A percentile compares a stretch with the other conserved stretches of the same genome.
phyloP scores from a whole-genome alignment of 2,797 vertebrate genomes.

The Hoplostethus atlanticus region DNA sequence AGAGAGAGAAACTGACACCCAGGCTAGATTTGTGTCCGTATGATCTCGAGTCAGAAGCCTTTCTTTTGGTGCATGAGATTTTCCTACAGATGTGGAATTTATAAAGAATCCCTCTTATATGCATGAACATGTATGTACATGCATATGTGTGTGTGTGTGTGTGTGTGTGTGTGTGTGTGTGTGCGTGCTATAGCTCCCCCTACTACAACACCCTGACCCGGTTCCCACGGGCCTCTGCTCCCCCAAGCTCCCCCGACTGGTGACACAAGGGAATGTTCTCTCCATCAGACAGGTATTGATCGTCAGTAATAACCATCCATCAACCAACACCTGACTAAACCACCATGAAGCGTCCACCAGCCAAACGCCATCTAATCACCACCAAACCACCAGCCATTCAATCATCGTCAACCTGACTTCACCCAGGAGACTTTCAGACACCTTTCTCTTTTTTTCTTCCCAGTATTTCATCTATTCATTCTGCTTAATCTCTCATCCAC shows the following conservation, averaged over 20 bases:
- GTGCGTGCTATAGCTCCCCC: slow-evolving; percentile 73
- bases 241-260: slow-evolving; percentile 77
- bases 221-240: slow-evolving; percentile 84
- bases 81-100: slow-evolving; percentile 18
- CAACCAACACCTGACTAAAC: slow-evolving; percentile 25
- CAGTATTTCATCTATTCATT: background rate
- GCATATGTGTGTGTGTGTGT: background rate
- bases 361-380: slow-evolving; percentile 27
- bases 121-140: background rate
- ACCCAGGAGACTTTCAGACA: slow-evolving; percentile 3
- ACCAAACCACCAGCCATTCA: background rate
- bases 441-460: background rate
- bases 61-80: slow-evolving; percentile 22
- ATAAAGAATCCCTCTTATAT: slow-evolving; percentile 17
- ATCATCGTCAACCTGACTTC: slow-evolving; percentile 20
- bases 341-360: background rate
- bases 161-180: slow-evolving; percentile 26
- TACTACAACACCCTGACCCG: slow-evolving; percentile 81
- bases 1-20: background rate
- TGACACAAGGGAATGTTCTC: slow-evolving; percentile 67
- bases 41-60: background rate
- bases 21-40: slow-evolving; percentile 3
- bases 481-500: slow-evolving; percentile 24
- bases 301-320: slow-evolving; percentile 10
- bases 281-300: slow-evolving; percentile 69